Evolutionary conservation across 2,113 vertebrate species (phyloP).

Genomic region (Ursus arctos): DNA sequence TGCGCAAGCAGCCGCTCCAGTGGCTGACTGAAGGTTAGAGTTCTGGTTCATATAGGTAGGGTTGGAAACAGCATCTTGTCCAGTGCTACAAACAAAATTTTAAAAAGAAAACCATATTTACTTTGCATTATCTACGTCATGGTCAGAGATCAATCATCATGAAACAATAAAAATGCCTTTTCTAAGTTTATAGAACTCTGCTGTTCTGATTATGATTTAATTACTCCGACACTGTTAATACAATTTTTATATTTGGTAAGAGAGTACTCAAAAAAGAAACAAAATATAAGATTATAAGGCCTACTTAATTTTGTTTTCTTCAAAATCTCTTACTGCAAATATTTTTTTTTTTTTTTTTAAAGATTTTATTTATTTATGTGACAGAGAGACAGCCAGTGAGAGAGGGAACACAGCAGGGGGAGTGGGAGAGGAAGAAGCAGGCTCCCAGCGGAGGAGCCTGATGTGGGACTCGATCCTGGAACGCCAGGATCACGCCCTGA

Average conservation of each 20-base stretch:
- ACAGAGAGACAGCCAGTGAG: too few species aligned
- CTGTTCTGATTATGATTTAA: background rate
- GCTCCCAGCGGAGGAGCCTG: too few species aligned
- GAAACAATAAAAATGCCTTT: slow-evolving; percentile 52
- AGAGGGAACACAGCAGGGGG: too few species aligned
- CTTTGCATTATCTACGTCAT: slow-evolving; percentile 30
- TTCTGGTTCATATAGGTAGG: slow-evolving; percentile 91
- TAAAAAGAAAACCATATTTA: slow-evolving; percentile 63
- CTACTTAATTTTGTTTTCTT: slow-evolving; percentile 21
- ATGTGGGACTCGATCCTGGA: too few species aligned
- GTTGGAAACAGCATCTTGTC: slow-evolving; percentile 85
- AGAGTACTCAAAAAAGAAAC: background rate
- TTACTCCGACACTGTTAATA: background rate
- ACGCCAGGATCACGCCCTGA: too few species aligned
- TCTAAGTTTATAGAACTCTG: background rate
- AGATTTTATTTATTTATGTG: too few species aligned
- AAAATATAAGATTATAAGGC: slow-evolving; percentile 14
- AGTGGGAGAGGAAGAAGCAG: too few species aligned
- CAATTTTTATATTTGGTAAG: slow-evolving; percentile 12
- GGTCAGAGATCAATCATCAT: background rate
- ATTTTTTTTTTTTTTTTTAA: too few species aligned
- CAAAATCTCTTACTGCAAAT: background rate
- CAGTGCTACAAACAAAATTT: slow-evolving; percentile 86
- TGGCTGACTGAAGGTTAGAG: slow-evolving; percentile 79
- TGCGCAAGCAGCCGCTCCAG: slow-evolving; percentile 86